Evolutionary conservation across 2,113 vertebrate genomes (phyloP).

Genomic region (Crotophaga sulcirostris): DNA sequence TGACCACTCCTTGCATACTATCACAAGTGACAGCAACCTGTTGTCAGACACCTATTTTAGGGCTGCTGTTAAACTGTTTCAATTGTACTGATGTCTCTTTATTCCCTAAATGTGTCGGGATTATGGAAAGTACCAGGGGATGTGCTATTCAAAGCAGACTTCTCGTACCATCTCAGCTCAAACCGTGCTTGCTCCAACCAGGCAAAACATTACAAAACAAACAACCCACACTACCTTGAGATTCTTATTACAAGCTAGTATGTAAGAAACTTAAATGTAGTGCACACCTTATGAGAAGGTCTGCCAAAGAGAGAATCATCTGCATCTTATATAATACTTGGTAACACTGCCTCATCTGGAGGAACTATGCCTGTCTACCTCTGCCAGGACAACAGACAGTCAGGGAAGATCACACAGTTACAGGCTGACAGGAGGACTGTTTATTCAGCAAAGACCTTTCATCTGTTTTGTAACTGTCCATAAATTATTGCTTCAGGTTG

Average conservation of each 20-base stretch:
- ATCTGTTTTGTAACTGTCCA: slow-evolving; percentile 37
- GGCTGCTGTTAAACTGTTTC: neutral
- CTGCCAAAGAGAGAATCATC: neutral
- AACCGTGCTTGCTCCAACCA: rapidly evolving
- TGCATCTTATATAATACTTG: neutral
- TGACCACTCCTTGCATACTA: rapidly evolving
- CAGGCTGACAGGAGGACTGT: neutral
- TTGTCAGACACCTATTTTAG: neutral
- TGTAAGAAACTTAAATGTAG: neutral
- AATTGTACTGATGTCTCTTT: neutral
- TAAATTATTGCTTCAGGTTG: slow-evolving; percentile 47
- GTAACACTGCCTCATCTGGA: neutral
- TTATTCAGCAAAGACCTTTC: slow-evolving; percentile 51
- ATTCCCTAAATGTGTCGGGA: neutral
- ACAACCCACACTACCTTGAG: neutral
- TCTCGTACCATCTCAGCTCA: neutral
- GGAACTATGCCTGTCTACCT: neutral
- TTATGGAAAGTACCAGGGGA: neutral
- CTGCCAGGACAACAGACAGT: neutral
- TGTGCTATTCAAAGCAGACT: neutral
- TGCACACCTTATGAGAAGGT: neutral
- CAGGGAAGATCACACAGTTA: neutral
- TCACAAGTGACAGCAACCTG: neutral
- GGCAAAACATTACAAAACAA: neutral
- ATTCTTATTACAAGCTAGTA: neutral